A percentile compares a stretch with the other conserved stretches of the same genome.
Evolutionary conservation across 2,113 vertebrate genomes (phyloP).

Genomic region (Chionodraco myersi): DNA sequence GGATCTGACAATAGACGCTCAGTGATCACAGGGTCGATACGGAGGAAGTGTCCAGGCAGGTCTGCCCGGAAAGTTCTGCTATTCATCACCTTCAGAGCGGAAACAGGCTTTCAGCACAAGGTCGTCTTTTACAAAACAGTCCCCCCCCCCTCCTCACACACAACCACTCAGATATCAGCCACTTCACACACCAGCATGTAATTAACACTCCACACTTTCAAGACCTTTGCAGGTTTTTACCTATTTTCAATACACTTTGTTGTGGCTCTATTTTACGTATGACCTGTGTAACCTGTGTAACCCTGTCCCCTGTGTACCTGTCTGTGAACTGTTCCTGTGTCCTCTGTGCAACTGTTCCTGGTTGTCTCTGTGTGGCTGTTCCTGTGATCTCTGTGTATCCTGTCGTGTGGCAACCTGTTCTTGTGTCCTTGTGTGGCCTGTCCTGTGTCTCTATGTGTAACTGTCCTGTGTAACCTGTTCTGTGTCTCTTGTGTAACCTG

Average conservation of each 20-base stretch:
- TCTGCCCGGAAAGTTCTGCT: constrained; percentile 66
- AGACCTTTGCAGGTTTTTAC: too few relatives aligned
- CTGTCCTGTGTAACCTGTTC: too few relatives aligned
- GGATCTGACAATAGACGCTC: constrained; percentile 41
- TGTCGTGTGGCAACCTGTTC: too few relatives aligned
- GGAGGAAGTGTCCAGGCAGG: constrained; percentile 75
- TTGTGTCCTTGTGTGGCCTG: too few relatives aligned
- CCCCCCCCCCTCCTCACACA: background rate
- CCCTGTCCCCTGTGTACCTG: too few relatives aligned
- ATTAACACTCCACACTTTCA: background rate
- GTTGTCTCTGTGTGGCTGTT: too few relatives aligned
- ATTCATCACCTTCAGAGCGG: constrained; percentile 76
- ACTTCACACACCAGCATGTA: constrained; percentile 10
- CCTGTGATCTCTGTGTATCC: too few relatives aligned
- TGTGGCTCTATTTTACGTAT: background rate
- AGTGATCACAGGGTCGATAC: constrained; percentile 42
- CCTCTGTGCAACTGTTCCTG: too few relatives aligned
- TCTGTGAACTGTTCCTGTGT: too few relatives aligned
- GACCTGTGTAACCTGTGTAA: background rate
- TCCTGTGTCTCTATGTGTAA: too few relatives aligned
- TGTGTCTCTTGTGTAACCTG: too few relatives aligned
- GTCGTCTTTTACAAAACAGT: constrained; percentile 73
- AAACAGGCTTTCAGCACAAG: constrained; percentile 77
- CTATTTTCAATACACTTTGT: background rate
- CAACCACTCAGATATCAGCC: constrained; percentile 14